Conservation (phyloP, 2,797 vertebrate species). For the Arrhamphus sclerolepis region DNA sequence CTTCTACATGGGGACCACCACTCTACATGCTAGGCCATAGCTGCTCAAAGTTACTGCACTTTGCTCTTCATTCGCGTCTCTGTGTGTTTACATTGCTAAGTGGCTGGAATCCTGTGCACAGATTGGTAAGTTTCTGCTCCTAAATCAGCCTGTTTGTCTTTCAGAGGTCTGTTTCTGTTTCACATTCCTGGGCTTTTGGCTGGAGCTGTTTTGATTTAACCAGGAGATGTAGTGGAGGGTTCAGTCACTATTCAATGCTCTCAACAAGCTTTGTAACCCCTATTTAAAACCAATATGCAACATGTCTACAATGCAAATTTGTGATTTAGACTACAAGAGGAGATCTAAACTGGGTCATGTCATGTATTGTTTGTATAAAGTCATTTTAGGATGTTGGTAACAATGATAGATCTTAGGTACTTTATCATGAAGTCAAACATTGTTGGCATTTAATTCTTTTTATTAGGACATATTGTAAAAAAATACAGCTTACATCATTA, state of each 20-base stretch:
- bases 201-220: constrained; percentile 24
- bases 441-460: no score
- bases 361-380: no score
- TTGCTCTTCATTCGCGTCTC: constrained; percentile 38
- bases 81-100: constrained; percentile 60
- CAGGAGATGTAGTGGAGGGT: constrained; percentile 16
- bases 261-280: neutral
- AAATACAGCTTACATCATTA: no score
- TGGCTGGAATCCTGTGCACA: constrained; percentile 38
- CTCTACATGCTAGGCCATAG: no score
- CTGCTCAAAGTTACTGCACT: constrained; percentile 37
- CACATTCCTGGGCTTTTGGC: constrained; percentile 56
- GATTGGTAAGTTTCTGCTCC: constrained; percentile 46
- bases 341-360: no score
- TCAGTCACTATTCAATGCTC: neutral
- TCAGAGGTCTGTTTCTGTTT: constrained; percentile 54
- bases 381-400: no score
- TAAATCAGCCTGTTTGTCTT: constrained; percentile 68
- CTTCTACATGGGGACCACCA: no score
- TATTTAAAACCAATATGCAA: neutral
- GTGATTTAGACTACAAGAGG: no score
- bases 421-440: no score
- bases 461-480: no score
- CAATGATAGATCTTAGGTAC: no score
- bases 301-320: no score